Base-by-base conservation (phyloP, 92 coral and sea anemone genomes). In the Diadumene lineata region DNA sequence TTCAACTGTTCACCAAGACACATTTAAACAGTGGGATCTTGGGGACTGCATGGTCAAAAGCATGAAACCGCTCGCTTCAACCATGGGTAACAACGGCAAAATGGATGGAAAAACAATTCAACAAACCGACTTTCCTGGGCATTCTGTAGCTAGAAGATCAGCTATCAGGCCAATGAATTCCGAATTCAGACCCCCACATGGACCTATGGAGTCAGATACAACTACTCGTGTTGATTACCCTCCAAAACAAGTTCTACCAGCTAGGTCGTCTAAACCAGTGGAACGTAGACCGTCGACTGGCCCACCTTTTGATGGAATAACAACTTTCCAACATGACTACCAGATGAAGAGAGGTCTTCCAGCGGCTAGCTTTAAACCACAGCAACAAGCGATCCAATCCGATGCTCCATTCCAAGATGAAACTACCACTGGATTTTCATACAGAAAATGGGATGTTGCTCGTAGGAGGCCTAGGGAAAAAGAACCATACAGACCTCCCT, bases 161-260 rank as follows among this genome's bases (percentile, higher is more conserved):
- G 89, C 90, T 27, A 86, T 96, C 72, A 84, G 83, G 56, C 99
- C 99, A 1, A 88, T 97, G 0, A 81, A 88, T 56, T 81, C 99
- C 24, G 99, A 88, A 21, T 75, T 94, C 55, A 85, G 88, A 53
- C 72, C 84, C 13, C 83, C 90, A 13, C 81, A 68, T 64, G 93
- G 92, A 2, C 93, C 93, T 18, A 96, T 96, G 99, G 99, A 96
- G 79, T 70, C 80, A 19, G 92, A 92, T 63, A 96, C 99, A n/a
- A 96, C 99, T 11, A 96, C 97, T 1, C 84, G 94, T 74, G 81
- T 96, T 31, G 99, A 96, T 72, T 96, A 96, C 92, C 89, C 97
- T 16, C 83, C 79, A 69, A 96, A 96, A 76, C 82, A 86, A 50
- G 83, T 79, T 1, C 70, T 56, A 30, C 97, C 99, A 33, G 88